phyloP scores from a whole-genome alignment of 2,797 vertebrate genomes.

The Channallabes apus region DNA sequence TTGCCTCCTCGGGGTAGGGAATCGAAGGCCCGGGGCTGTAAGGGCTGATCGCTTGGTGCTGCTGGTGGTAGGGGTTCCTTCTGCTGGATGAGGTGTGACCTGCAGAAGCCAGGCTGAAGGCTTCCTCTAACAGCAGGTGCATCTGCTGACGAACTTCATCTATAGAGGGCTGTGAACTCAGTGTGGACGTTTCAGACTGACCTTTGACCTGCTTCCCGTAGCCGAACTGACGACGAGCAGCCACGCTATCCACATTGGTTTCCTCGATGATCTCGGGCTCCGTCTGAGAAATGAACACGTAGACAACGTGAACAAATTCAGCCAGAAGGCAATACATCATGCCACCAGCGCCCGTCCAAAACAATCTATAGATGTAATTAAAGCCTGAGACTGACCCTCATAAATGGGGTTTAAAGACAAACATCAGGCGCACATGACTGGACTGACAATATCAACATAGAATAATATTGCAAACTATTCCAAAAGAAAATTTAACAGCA shows the following conservation, averaged over 20 bases:
- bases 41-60: conserved; percentile 76
- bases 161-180: conserved; percentile 99
- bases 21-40: conserved; percentile 83
- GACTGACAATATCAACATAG: neutral
- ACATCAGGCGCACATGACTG: neutral
- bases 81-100: conserved; percentile 86
- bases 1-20: conserved; percentile 90
- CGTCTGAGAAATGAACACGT: conserved; percentile 72
- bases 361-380: neutral
- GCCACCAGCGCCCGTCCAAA: neutral
- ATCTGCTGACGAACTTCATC: conserved; percentile 98
- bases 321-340: neutral
- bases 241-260: conserved; percentile 90
- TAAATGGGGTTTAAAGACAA: neutral
- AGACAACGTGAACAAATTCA: neutral
- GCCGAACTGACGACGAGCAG: conserved; percentile 76
- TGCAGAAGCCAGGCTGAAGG: conserved; percentile 94
- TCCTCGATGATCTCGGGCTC: conserved; percentile 97
- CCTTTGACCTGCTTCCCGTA: conserved; percentile 86
- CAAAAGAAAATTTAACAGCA: neutral
- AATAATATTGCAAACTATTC: neutral
- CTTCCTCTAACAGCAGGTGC: conserved; percentile 97
- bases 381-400: neutral
- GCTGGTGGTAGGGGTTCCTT: conserved; percentile 76
- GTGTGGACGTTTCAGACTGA: conserved; percentile 94